A percentile compares a stretch with the other conserved stretches of the same genome.
phyloP scores from a whole-genome alignment of 2,888 invertebrate genomes.

The Listrodromus nycthemerus region DNA sequence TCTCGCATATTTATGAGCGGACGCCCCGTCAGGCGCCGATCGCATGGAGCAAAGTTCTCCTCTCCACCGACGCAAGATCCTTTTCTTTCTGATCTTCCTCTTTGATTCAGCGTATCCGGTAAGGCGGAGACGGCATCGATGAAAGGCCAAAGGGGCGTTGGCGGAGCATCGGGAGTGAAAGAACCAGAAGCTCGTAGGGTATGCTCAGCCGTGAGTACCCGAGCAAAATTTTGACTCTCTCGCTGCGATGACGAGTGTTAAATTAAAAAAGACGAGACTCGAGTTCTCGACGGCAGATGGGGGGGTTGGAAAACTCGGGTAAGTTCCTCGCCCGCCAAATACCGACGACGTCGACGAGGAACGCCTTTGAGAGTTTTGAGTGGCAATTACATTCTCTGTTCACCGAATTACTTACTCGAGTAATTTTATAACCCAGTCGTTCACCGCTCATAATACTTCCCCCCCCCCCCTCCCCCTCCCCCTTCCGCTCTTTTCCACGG shows the following conservation, averaged over 20 bases:
- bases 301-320: constrained; percentile 28
- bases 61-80: constrained; percentile 42
- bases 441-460: constrained; percentile 8
- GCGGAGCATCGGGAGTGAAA: constrained; percentile 25
- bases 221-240: constrained; percentile 33
- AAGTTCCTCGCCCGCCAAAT: constrained; percentile 35
- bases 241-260: constrained; percentile 68
- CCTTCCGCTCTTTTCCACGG: too few relatives aligned
- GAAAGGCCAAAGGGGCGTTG: constrained; percentile 33
- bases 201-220: neutral
- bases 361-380: constrained; percentile 77
- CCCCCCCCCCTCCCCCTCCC: neutral
- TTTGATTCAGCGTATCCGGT: constrained; percentile 39
- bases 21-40: constrained; percentile 24
- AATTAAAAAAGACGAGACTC: constrained; percentile 71
- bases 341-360: constrained; percentile 57
- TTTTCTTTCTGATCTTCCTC: constrained; percentile 64
- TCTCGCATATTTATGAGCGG: constrained; percentile 62
- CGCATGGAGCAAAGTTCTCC: constrained; percentile 8
- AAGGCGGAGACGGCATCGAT: constrained; percentile 17
- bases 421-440: constrained; percentile 74
- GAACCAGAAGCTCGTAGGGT: constrained; percentile 14
- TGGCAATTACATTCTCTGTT: constrained; percentile 79
- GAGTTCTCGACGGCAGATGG: constrained; percentile 15
- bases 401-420: constrained; percentile 77